Evolutionary conservation across 2,113 vertebrate species (phyloP).

Genomic region (Laticauda laticaudata): DNA sequence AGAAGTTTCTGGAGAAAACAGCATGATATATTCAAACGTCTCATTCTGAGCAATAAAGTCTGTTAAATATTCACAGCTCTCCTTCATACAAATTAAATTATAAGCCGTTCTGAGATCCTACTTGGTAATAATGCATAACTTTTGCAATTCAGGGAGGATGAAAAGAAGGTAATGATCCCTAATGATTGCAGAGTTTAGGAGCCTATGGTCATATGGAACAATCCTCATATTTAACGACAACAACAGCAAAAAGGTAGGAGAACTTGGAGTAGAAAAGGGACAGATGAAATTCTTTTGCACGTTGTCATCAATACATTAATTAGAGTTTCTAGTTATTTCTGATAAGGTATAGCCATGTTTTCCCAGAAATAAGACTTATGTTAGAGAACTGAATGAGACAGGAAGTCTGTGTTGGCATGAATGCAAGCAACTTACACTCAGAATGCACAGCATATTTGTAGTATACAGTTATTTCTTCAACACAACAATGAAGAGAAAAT

Average conservation of each 20-base stretch:
- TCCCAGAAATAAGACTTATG: not conserved
- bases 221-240: not conserved
- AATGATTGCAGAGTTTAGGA: not conserved
- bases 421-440: not conserved
- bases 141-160: not conserved
- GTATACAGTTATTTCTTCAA: not conserved
- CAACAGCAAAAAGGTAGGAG: not conserved
- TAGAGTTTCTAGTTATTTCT: not conserved
- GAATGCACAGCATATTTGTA: not conserved
- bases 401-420: not conserved
- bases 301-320: not conserved
- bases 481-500: not conserved
- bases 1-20: not conserved
- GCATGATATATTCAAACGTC: not conserved
- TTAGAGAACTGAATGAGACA: not conserved
- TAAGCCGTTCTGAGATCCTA: not conserved
- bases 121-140: not conserved
- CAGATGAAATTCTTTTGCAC: not conserved
- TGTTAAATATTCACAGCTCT: not conserved
- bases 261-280: not conserved
- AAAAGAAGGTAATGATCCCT: not conserved
- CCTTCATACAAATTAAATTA: not conserved
- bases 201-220: not conserved
- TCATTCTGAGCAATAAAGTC: not conserved
- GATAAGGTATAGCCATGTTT: not conserved